Evolutionary conservation across 2,113 vertebrate species (phyloP), one percentile per base, ranked within the genome.

Genomic region (Heterochromis multidens): DNA sequence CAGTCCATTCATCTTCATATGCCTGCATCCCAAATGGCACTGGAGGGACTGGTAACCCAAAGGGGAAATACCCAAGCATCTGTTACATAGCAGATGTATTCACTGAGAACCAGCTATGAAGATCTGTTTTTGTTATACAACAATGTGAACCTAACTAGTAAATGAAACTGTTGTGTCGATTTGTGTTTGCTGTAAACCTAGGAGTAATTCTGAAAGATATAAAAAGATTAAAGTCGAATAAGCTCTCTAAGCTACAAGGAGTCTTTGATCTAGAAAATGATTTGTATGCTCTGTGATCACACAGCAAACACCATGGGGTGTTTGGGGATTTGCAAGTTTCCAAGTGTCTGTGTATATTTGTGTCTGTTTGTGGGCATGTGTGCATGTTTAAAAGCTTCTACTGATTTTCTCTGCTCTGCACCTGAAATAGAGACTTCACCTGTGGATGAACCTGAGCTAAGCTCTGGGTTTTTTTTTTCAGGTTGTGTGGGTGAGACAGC

Each of bases 1-100:
- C 76, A 85, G 33, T 82, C 81, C 89, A 94, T 95, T 94, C 87
- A 91, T 95, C 94, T 94, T 95, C 94, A 95, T 95, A 87, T 86
- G 76, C 19, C 80, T 21, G 59, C 63, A 59, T 93, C 93, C 86
- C 84, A 77, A 90, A 88, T 86, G 92, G 85, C 85, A 88, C 27
- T 77, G 74, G 87, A 94, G 89, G 81, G 82, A 79, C 60, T 60
- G 31, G 81, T 83, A 78, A 81, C 89, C 80, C 89, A 65, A 77
- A 81, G 62, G 77, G 62, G 67, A 88, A 80, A 29, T 56, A 76
- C 52, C 37, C 82, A 37, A 52, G 78, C 67, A 63, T 19, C 46
- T 74, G 46, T 74, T 74, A 54, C 12, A 40, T 40, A 89, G 86
- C 72, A 62, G 27, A 87, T 80, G 29, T 87, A 13, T 88, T 88